phyloP scores from a whole-genome alignment of 1,140 invertebrate species.

The Drosophila varians region DNA sequence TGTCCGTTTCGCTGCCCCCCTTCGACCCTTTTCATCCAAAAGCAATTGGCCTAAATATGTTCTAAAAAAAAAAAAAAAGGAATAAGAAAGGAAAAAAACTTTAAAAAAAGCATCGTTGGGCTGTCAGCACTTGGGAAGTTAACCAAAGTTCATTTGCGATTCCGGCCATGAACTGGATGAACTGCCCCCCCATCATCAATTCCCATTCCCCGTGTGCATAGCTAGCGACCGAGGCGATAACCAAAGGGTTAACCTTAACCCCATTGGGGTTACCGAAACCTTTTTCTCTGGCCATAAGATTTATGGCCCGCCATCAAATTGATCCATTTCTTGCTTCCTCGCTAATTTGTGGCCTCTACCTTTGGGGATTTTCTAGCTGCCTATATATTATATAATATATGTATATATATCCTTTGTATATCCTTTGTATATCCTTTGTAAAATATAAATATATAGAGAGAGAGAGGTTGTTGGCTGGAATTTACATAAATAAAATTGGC shows the following conservation, averaged over 20 bases:
- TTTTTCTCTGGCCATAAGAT: slow-evolving; percentile 3
- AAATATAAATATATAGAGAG: too few species aligned
- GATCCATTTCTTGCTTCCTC: slow-evolving; percentile 37
- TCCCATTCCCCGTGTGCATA: slow-evolving; percentile 11
- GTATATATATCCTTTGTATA: not conserved
- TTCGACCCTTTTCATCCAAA: not conserved
- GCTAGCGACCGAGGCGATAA: slow-evolving; percentile 16
- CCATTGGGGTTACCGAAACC: not conserved
- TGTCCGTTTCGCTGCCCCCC: too few species aligned
- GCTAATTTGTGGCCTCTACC: slow-evolving; percentile 40
- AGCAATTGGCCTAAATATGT: not conserved
- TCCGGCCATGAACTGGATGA: slow-evolving; percentile 19
- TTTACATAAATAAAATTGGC: slow-evolving; percentile 80
- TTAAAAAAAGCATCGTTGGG: not conserved
- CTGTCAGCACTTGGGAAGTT: not conserved
- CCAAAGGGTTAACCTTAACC: slow-evolving; percentile 32
- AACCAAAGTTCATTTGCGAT: slow-evolving; percentile 25
- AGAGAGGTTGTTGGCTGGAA: slow-evolving; percentile 55
- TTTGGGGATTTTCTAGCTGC: slow-evolving; percentile 19
- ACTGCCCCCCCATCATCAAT: slow-evolving; percentile 34
- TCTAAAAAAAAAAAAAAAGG: too few species aligned
- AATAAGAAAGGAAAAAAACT: too few species aligned
- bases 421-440: too few species aligned
- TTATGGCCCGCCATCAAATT: slow-evolving; percentile 38
- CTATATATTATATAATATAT: not conserved